Evolutionary conservation across 2,888 invertebrate genomes (phyloP), one percentile per base, ranked within the genome.

Genomic region (Cataglyphis rosenhaueri): DNA sequence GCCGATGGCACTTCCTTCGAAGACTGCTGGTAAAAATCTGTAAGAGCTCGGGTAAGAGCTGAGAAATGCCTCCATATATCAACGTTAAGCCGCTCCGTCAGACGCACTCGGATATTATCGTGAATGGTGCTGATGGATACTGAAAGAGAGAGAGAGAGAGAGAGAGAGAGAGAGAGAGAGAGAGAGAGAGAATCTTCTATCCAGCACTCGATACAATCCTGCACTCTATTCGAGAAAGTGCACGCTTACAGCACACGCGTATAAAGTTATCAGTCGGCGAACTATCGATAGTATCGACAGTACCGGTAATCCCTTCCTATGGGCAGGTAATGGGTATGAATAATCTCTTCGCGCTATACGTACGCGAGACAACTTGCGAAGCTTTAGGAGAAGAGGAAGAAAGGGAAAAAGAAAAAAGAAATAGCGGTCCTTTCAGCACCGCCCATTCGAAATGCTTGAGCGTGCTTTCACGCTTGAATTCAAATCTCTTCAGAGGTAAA

Each of bases 51-150:
- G 81, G 84, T 83, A 78, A 86, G 73, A 84, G 81, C 87, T 91
- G 92, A 92, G 91, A 91, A 91, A 92, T 92, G 90, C 87, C 84
- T 86, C 90, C 89, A 91, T 91, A 91, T 89, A 92, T 92, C 90
- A 92, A 87, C 86, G 87, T 88, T 91, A 88, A 91, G 88, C 90
- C 88, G 87, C 83, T 85, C 88, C 84, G 87, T 88, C 89, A 89
- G 91, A 90, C 88, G 86, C 90, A 91, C 87, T 90, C 85, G 84
- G 88, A 92, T 92, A 91, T 92, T 91, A 88, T 88, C 84, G 90
- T 87, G 89, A 89, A 91, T 90, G 86, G 88, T 73, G 87, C 86
- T 89, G 90, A 90, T 91, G 88, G 91, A 92, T 92, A 85, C 85
- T 85, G 44, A 44, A 5, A 44, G 44, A 15, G 18, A 44, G 81